Conservation (phyloP, 2,113 vertebrate species). For the Sigmodon hispidus region DNA sequence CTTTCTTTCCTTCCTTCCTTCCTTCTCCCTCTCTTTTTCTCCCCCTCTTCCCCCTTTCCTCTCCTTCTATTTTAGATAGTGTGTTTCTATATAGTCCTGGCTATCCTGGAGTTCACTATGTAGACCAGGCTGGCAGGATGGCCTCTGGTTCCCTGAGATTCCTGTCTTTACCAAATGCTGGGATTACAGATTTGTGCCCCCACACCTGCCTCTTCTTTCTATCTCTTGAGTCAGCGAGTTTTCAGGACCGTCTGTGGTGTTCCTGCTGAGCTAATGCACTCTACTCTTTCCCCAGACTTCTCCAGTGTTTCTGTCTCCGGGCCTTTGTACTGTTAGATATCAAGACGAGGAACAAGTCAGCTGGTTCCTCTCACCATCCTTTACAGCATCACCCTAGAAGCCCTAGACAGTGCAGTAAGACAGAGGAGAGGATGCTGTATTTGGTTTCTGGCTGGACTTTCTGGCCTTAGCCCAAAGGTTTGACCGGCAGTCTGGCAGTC, state of each 20-base stretch:
- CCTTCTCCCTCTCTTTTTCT: too few species aligned
- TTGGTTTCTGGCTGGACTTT: too few species aligned
- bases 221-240: background rate
- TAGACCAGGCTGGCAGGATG: background rate
- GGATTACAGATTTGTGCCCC: background rate
- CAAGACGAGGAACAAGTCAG: background rate
- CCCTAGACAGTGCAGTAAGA: background rate
- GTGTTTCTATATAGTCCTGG: background rate
- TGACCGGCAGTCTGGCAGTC: too few species aligned
- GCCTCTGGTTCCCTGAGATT: background rate
- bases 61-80: background rate
- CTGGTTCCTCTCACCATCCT: background rate
- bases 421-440: too few species aligned
- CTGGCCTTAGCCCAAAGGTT: too few species aligned
- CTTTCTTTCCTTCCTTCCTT: background rate
- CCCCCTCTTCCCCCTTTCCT: too few species aligned
- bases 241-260: background rate
- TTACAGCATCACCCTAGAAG: background rate
- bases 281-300: too few species aligned
- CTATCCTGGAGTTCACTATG: background rate
- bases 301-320: too few species aligned
- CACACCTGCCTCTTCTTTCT: background rate
- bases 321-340: background rate
- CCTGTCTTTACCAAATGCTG: background rate
- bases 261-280: background rate